phyloP scores from a whole-genome alignment of 2,113 vertebrate species.

The Sakesphorus luctuosus region DNA sequence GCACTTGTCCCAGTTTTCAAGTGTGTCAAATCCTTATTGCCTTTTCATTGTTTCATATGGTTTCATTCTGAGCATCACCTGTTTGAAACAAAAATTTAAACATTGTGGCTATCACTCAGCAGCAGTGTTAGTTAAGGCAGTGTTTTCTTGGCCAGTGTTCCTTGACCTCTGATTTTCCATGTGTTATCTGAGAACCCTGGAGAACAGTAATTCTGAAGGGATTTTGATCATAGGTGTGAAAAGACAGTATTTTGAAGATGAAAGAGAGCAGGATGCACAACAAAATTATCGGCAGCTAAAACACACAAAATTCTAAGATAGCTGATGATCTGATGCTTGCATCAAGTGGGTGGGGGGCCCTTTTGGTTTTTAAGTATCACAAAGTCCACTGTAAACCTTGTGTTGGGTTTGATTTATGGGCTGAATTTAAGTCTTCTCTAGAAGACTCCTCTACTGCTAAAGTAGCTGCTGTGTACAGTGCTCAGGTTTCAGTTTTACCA shows the following conservation, averaged over 20 bases:
- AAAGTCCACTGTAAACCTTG: neutral
- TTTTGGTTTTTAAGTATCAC: neutral
- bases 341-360: neutral
- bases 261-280: neutral
- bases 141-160: neutral
- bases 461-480: neutral
- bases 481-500: neutral
- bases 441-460: neutral
- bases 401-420: neutral
- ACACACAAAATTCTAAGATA: neutral
- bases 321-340: neutral
- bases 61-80: neutral
- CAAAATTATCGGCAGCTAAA: neutral
- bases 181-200: neutral
- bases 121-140: neutral
- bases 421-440: neutral
- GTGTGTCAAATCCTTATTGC: neutral
- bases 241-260: neutral
- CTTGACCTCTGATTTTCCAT: neutral
- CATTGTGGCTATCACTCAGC: neutral
- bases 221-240: neutral
- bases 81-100: neutral
- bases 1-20: conserved; percentile 7
- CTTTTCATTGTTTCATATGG: neutral
- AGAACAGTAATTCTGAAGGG: neutral